A percentile compares a stretch with the other conserved stretches of the same genome.
Evolutionary conservation across 1,140 invertebrate species (phyloP).

Genomic region (Pemphigus obesinymphae): DNA sequence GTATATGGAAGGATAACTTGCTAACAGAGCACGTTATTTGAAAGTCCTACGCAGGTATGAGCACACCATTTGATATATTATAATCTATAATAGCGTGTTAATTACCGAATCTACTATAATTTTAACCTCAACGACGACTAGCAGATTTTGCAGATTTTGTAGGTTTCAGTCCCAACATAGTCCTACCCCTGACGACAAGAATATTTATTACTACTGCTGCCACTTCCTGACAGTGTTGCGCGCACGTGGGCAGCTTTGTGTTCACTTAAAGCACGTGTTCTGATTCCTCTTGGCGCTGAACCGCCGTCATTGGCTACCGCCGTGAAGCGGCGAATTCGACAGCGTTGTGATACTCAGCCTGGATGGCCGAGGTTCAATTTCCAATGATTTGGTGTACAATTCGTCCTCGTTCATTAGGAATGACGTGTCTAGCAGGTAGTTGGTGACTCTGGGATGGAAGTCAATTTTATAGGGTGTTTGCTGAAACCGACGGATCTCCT

Average conservation of each 20-base stretch:
- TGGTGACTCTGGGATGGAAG: conserved; percentile 71
- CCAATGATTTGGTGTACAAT: conserved; percentile 74
- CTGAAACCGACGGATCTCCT: conserved; percentile 87
- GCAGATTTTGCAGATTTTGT: too few relatives aligned
- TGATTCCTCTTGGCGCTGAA: conserved; percentile 37
- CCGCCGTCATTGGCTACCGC: conserved; percentile 15
- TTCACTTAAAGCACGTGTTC: conserved; percentile 25
- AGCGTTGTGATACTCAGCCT: conserved; percentile 53
- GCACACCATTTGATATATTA: too few relatives aligned
- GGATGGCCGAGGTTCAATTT: conserved; percentile 75
- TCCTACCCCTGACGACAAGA: not conserved
- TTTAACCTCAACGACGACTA: too few relatives aligned
- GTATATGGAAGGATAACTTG: too few relatives aligned
- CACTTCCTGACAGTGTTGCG: not conserved
- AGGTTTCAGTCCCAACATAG: too few relatives aligned
- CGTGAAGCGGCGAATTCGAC: conserved; percentile 39
- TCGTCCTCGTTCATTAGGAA: conserved; percentile 75
- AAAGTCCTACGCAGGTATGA: too few relatives aligned
- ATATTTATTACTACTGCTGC: not conserved
- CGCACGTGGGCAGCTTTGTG: not conserved
- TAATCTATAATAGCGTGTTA: too few relatives aligned
- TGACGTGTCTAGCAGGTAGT: conserved; percentile 74
- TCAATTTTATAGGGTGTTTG: conserved; percentile 90
- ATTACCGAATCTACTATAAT: too few relatives aligned
- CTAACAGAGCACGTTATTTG: too few relatives aligned